Conservation (phyloP, 2,113 vertebrate species). For the Tychaedon coryphoeus region DNA sequence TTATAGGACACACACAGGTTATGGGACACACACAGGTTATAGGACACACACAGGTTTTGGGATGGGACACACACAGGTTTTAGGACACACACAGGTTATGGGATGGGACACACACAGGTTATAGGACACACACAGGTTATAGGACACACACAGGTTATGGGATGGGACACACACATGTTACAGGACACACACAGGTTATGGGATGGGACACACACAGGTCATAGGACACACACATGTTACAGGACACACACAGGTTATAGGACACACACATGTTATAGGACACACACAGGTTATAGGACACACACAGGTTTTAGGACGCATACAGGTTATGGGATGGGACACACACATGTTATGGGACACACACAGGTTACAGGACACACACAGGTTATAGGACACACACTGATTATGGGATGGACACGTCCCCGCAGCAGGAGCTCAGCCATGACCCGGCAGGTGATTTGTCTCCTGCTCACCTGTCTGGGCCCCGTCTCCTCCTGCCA, state of each 20-base stretch:
- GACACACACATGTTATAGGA: neutral
- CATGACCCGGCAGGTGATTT: neutral
- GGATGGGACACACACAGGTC: neutral
- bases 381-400: too few relatives aligned
- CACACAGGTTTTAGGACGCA: neutral
- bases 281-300: neutral
- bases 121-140: neutral
- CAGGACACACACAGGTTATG: neutral
- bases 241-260: neutral
- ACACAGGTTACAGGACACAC: neutral
- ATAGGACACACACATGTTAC: too few relatives aligned
- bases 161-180: too few relatives aligned
- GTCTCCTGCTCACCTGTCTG: neutral
- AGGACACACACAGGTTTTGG: neutral
- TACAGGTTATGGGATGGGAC: neutral
- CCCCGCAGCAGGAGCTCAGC: neutral
- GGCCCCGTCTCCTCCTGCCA: neutral
- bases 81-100: neutral
- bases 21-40: too few relatives aligned
- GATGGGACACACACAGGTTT: neutral
- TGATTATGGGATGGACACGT: neutral
- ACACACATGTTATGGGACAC: neutral
- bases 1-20: too few relatives aligned
- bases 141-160: neutral
- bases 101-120: neutral